Evolutionary conservation across 30 jellyfish, hydroid and myxozoan genomes (phyloP).

Genomic region (Turritopsis dohrnii): DNA sequence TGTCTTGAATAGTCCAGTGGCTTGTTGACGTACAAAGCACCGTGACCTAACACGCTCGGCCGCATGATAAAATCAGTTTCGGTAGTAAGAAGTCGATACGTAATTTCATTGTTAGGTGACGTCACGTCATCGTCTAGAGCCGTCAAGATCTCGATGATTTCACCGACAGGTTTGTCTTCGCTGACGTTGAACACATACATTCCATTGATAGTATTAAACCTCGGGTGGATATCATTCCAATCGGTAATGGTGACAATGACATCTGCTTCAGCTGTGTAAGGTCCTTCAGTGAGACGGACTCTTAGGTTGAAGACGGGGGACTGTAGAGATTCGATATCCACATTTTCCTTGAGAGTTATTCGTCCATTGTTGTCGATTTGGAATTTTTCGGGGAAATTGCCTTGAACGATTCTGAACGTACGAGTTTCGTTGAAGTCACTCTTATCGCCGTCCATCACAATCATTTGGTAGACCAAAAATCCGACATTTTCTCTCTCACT

Average conservation of each 20-base stretch:
- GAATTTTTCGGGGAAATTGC: slow-evolving; percentile 24
- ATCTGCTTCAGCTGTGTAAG: slow-evolving; percentile 6
- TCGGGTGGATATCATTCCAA: slow-evolving; percentile 59
- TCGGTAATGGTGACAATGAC: slow-evolving; percentile 43
- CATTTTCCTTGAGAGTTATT: neutral
- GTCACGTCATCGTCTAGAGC: slow-evolving; percentile 45
- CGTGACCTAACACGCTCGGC: slow-evolving; percentile 1
- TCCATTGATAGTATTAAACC: slow-evolving; percentile 16
- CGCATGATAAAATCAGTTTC: slow-evolving; percentile 23
- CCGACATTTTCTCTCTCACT: slow-evolving; percentile 39
- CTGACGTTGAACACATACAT: neutral
- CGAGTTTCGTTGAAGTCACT: slow-evolving; percentile 25
- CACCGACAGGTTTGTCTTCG: slow-evolving; percentile 28
- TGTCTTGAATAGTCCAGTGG: slow-evolving; percentile 47
- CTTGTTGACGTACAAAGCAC: slow-evolving; percentile 17
- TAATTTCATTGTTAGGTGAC: slow-evolving; percentile 12
- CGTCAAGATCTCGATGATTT: slow-evolving; percentile 2
- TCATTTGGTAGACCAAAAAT: slow-evolving; percentile 27
- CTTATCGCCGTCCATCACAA: slow-evolving; percentile 34
- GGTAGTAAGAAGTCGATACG: slow-evolving; percentile 13
- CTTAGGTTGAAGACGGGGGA: slow-evolving; percentile 21
- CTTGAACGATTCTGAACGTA: slow-evolving; percentile 19
- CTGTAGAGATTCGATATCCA: slow-evolving; percentile 36
- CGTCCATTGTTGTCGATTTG: slow-evolving; percentile 29
- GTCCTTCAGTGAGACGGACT: slow-evolving; percentile 28